Conservation (phyloP, 2,888 invertebrate genomes). For the Syrista parreyssii region DNA sequence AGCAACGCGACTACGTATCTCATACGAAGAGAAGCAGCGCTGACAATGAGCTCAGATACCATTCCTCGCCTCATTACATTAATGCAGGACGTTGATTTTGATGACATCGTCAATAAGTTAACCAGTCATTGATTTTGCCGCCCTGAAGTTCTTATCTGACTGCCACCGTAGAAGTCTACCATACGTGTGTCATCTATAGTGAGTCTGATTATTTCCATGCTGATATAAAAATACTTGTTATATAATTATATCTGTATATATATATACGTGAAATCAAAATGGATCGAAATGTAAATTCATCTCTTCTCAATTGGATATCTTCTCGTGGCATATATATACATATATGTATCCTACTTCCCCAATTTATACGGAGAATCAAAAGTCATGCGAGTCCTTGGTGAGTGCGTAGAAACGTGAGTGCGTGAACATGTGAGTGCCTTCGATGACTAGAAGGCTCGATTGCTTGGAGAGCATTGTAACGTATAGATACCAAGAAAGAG, state of each 20-base stretch:
- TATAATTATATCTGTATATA: not conserved
- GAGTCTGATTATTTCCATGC: not conserved
- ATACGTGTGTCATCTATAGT: not conserved
- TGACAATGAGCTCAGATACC: not conserved
- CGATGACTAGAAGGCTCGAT: not conserved
- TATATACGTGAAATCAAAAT: no score
- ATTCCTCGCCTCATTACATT: constrained; percentile 1
- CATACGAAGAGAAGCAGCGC: not conserved
- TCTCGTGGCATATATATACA: not conserved
- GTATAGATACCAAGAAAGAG: not conserved
- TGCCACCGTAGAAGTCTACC: not conserved
- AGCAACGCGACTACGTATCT: not conserved
- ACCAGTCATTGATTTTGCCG: not conserved
- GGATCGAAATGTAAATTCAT: no score
- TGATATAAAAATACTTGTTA: not conserved
- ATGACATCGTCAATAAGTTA: not conserved
- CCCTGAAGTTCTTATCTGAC: not conserved
- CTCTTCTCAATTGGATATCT: not conserved
- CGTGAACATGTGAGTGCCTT: not conserved
- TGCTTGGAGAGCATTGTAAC: not conserved
- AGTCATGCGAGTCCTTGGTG: not conserved
- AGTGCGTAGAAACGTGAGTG: not conserved
- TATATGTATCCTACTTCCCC: not conserved
- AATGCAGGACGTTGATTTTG: constrained; percentile 5
- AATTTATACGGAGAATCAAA: not conserved